Evolutionary conservation across 2,113 vertebrate genomes (phyloP).

Genomic region (Melozone crissalis): DNA sequence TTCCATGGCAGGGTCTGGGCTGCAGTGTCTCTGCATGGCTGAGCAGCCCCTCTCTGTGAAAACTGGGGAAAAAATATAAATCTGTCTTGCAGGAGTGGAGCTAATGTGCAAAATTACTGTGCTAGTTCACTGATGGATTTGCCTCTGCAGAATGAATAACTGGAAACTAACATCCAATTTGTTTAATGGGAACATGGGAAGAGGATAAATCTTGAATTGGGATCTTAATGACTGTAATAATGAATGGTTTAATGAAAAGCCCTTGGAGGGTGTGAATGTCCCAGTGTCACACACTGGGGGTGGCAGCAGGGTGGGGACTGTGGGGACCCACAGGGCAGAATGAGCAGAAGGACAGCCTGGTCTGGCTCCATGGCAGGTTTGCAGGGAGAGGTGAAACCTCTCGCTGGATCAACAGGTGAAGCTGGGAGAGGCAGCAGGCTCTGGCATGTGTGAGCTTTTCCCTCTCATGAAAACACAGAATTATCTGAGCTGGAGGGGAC

Average conservation of each 20-base stretch:
- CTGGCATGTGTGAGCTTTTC: not conserved
- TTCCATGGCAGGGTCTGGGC: not conserved
- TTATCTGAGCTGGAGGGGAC: too few species aligned
- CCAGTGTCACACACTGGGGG: rapidly evolving
- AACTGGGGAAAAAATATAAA: not conserved
- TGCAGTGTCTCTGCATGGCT: not conserved
- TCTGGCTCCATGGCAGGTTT: not conserved
- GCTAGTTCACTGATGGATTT: not conserved
- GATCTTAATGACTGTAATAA: not conserved
- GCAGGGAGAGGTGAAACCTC: not conserved
- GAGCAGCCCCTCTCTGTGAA: not conserved
- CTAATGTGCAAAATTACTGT: not conserved
- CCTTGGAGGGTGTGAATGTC: not conserved
- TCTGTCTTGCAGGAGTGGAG: not conserved
- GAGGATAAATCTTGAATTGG: not conserved
- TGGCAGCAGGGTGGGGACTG: not conserved
- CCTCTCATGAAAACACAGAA: too few species aligned
- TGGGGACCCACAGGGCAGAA: not conserved
- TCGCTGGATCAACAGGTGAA: not conserved
- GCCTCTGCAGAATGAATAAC: not conserved
- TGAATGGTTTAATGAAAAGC: not conserved
- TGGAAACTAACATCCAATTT: not conserved
- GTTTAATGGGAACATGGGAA: not conserved
- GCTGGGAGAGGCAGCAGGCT: not conserved
- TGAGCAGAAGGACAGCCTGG: not conserved